Evolutionary conservation across 2,113 vertebrate species (phyloP), one percentile per base, ranked within the genome.

Genomic region (Calyptommatus sinebrachiatus): DNA sequence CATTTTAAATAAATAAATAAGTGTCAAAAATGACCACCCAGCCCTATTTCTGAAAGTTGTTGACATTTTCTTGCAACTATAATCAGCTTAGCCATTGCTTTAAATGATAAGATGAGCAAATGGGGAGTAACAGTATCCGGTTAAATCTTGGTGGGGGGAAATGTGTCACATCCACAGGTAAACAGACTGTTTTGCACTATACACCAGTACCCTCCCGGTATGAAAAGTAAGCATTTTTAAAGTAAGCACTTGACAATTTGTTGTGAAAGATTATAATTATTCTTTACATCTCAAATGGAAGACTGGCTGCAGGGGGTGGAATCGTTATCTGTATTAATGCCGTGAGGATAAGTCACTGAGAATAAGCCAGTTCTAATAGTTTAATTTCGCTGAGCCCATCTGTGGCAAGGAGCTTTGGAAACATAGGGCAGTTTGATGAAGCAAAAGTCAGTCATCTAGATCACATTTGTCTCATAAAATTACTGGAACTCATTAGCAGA

Each of bases 261-360:
- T 79, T 79, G n/a, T 57, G 35, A 71, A 61, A 48, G 68, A 78
- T 78, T 61, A 46, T 70, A 79, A 79, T 79, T 71, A 62, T 45
- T 21, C 57, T 71, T 71, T 31, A 71, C 46, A 79, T n/a, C 60
- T 46, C 20, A 29, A 72, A 72, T 72, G 69, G 35, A 35, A 22
- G n/a, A 63, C 50, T 31, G 66, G 78, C 78, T 72, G 60, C 69
- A 79, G 78, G 78, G 69, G 69, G 61, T n/a, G 24, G 70, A 53
- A 50, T n/a, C 45, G 48, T 79, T 72, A 79, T 71, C 69, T 48
- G n/a, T 63, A 79, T 65, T 79, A 69, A 72, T 79, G 70, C 62
- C n/a, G 73, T 45, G 61, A 76, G 45, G 73, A 76, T 72, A 24
- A 29, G 69, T 8, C 28, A 48, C 78, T 50, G 14, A 46, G 41